These are phyloP conservation scores for Euphonia xanthogaster DNA, from an alignment of 2,797 vertebrate genomes.

Conservation along the genomic window DNA sequence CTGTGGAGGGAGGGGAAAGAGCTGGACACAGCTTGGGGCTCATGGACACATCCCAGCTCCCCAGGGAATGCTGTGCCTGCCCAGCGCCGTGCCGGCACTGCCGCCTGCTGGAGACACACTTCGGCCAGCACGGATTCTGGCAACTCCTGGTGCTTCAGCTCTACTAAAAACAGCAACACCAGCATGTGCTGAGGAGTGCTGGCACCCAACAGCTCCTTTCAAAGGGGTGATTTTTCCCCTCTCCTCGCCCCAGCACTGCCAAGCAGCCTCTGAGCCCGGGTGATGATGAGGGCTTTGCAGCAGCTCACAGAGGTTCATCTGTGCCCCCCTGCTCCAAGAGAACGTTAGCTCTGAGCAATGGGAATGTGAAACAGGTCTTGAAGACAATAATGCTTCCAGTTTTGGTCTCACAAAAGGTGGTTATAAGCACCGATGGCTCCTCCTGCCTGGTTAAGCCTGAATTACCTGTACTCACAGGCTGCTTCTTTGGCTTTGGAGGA, in stretches of 20 bases:
- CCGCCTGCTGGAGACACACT: conserved; percentile 42
- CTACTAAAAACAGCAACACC: neutral
- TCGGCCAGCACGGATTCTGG: neutral
- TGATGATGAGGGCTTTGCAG: rapidly evolving
- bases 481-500: neutral
- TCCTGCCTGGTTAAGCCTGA: neutral
- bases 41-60: neutral
- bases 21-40: neutral
- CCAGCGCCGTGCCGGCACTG: neutral
- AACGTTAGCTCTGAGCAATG: rapidly evolving
- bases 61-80: neutral
- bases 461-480: neutral
- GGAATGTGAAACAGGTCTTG: neutral
- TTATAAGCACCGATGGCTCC: neutral
- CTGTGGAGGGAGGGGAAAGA: neutral
- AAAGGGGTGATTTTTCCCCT: neutral
- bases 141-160: neutral
- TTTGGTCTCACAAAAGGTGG: neutral
- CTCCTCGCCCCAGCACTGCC: neutral
- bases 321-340: neutral
- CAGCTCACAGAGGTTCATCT: neutral
- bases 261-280: neutral
- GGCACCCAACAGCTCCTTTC: neutral
- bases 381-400: neutral
- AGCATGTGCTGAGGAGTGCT: neutral